phyloP scores from a whole-genome alignment of 37 sponge, comb jelly and placozoan species.

The Amphimedon queenslandica region DNA sequence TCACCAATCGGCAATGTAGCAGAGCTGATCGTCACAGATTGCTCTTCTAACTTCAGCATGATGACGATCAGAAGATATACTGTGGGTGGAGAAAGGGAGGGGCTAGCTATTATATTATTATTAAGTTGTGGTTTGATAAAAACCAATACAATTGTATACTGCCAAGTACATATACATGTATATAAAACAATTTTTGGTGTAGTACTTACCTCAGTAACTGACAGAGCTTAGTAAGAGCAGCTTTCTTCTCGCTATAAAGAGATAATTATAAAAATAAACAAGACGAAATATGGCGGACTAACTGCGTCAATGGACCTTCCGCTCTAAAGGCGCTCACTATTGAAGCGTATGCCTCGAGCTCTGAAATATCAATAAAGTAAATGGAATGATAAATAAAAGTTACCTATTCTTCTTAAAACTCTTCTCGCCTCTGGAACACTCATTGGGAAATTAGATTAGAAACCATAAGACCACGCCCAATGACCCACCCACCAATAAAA shows the following conservation, averaged over 20 bases:
- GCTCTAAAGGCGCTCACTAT: constrained; percentile 67
- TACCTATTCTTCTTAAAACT: constrained; percentile 1
- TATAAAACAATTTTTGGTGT: not conserved
- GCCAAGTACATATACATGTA: too few relatives aligned
- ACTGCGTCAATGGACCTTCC: constrained; percentile 57
- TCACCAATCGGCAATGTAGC: constrained; percentile 56
- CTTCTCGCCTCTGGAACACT: not conserved
- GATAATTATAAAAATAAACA: not conserved
- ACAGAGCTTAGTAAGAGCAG: constrained; percentile 26
- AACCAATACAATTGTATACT: too few relatives aligned
- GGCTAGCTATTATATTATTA: too few relatives aligned
- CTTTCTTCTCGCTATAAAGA: constrained; percentile 39
- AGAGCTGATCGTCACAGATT: constrained; percentile 68
- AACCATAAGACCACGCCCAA: too few relatives aligned
- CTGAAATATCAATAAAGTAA: constrained; percentile 4
- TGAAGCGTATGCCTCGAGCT: constrained; percentile 66
- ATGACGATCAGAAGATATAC: constrained; percentile 76
- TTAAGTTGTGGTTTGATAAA: too few relatives aligned
- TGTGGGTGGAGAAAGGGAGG: too few relatives aligned
- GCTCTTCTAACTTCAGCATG: constrained; percentile 84
- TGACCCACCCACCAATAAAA: too few relatives aligned
- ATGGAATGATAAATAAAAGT: not conserved
- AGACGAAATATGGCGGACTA: constrained; percentile 6
- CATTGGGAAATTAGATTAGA: not conserved
- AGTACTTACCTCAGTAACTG: constrained; percentile 39